Evolutionary conservation across 2,113 vertebrate genomes (phyloP).

Genomic region (Mus spicilegus): DNA sequence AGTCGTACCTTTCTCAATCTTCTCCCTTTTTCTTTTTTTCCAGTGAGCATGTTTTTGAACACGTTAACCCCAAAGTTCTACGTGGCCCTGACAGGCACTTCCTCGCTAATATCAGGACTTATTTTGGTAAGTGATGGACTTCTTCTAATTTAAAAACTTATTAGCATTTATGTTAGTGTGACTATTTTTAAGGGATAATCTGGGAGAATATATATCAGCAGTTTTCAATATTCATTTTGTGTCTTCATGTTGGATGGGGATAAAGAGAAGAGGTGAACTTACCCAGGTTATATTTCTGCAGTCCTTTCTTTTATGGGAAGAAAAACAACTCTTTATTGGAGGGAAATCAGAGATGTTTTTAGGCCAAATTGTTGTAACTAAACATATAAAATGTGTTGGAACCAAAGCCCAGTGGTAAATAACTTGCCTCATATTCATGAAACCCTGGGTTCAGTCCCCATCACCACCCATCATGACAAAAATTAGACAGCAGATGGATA

Average conservation of each 20-base stretch:
- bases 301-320: slow-evolving; percentile 1
- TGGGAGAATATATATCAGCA: not conserved
- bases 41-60: slow-evolving; percentile 99
- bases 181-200: not conserved
- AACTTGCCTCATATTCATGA: not conserved
- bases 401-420: not conserved
- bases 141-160: slow-evolving; percentile 52
- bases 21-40: slow-evolving; percentile 70
- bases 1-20: slow-evolving; percentile 77
- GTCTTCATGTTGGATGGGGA: not conserved
- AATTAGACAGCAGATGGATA: not conserved
- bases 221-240: not conserved
- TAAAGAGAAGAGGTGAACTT: not conserved
- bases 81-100: slow-evolving; percentile 98
- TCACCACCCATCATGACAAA: not conserved
- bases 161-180: not conserved
- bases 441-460: not conserved
- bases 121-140: slow-evolving; percentile 95
- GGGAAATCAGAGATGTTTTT: slow-evolving; percentile 28
- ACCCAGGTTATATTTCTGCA: not conserved
- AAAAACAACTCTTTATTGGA: slow-evolving; percentile 31
- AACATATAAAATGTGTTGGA: not conserved
- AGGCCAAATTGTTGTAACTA: slow-evolving; percentile 21
- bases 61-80: slow-evolving; percentile 99
- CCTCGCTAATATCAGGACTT: slow-evolving; percentile 98